These are phyloP conservation scores for Tyrannus savana DNA, from an alignment of 2,113 vertebrate genomes.

Conservation along the genomic window DNA sequence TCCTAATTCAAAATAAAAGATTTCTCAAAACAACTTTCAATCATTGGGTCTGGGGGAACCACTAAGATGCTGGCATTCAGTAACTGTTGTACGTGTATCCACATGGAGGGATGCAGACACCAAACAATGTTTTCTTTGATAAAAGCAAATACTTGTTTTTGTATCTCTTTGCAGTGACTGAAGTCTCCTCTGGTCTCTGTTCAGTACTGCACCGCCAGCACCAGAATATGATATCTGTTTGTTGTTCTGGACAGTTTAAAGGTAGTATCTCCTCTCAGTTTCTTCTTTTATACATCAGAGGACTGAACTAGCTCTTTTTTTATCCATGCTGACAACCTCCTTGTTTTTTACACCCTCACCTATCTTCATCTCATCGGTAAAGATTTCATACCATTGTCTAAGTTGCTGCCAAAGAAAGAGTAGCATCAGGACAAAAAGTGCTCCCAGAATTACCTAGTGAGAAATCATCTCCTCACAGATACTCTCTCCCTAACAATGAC, in stretches of 20 bases:
- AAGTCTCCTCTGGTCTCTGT: background rate
- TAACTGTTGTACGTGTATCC: background rate
- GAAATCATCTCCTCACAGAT: background rate
- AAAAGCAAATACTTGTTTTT: background rate
- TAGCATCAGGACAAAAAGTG: background rate
- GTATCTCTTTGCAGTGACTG: background rate
- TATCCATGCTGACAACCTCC: background rate
- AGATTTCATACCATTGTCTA: background rate
- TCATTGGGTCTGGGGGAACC: background rate
- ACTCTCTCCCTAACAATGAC: background rate
- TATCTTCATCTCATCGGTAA: background rate
- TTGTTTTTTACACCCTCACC: background rate
- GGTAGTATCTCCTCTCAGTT: background rate
- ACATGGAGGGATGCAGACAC: background rate
- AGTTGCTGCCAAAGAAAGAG: background rate
- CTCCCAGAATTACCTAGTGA: background rate
- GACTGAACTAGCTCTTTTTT: background rate
- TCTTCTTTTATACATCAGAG: background rate
- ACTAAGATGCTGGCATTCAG: background rate
- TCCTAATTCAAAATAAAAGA: background rate
- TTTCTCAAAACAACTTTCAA: background rate
- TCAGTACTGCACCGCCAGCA: background rate
- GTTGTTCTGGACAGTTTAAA: background rate
- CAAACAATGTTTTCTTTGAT: background rate
- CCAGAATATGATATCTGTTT: background rate